Evolutionary conservation across 2,797 vertebrate genomes (phyloP).

Genomic region (Tapera naevia): DNA sequence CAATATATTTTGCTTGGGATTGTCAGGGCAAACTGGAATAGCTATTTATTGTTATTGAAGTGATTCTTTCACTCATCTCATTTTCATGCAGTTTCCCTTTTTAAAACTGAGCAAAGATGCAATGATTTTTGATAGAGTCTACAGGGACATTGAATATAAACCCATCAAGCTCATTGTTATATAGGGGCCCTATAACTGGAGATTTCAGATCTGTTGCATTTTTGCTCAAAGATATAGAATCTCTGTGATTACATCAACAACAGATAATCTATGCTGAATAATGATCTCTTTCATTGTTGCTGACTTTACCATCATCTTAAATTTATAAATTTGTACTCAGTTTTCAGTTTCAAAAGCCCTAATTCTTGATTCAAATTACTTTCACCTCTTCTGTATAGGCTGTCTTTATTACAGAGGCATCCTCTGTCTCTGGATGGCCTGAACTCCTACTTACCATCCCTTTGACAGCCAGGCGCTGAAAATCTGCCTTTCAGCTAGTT

Average conservation of each 20-base stretch:
- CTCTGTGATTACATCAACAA: background rate
- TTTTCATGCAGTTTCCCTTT: background rate
- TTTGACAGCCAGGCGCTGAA: background rate
- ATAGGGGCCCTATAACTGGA: background rate
- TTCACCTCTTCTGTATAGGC: background rate
- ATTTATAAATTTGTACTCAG: background rate
- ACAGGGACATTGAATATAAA: background rate
- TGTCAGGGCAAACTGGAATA: background rate
- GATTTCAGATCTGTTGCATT: background rate
- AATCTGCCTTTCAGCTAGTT: background rate
- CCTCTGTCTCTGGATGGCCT: background rate
- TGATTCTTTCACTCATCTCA: background rate
- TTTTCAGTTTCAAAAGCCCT: background rate
- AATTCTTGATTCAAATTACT: background rate
- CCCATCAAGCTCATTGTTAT: background rate
- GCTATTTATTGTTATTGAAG: background rate
- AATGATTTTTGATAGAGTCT: background rate
- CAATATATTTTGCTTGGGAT: background rate
- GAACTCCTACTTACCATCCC: background rate
- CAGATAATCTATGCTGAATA: background rate
- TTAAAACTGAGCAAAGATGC: background rate
- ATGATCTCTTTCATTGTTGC: background rate
- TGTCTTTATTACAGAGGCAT: background rate
- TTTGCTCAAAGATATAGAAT: background rate
- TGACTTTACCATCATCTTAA: background rate